phyloP scores from a whole-genome alignment of 1,140 invertebrate genomes.

The Drosophila tsacasi region DNA sequence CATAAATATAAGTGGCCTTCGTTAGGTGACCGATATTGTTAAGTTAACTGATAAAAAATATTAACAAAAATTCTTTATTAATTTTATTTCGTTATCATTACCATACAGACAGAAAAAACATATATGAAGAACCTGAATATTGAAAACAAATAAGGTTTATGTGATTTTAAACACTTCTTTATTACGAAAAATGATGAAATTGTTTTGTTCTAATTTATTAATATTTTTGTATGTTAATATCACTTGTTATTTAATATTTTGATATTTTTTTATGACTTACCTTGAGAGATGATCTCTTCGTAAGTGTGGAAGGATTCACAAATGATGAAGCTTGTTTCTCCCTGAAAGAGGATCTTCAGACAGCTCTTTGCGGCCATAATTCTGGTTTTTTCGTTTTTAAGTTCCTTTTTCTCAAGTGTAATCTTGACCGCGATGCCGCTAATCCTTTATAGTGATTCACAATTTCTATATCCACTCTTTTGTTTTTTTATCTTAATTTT shows the following conservation, averaged over 20 bases:
- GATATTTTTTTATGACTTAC: conserved; percentile 31
- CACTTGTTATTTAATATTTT: not conserved
- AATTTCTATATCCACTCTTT: not conserved
- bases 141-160: not conserved
- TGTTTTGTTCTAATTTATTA: not conserved
- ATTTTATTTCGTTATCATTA: not conserved
- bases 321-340: conserved; percentile 43
- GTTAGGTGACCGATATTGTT: not conserved
- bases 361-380: conserved; percentile 47
- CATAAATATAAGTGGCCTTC: too few relatives aligned
- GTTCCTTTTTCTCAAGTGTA: not conserved
- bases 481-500: not conserved
- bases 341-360: conserved; percentile 65
- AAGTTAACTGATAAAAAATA: not conserved
- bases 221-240: not conserved
- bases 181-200: not conserved
- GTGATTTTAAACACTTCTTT: not conserved
- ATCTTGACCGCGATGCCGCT: not conserved
- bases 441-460: not conserved
- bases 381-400: conserved; percentile 13
- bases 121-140: not conserved
- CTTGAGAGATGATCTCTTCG: conserved; percentile 59
- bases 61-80: not conserved
- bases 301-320: conserved; percentile 58
- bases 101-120: not conserved